Evolutionary conservation across 2,113 vertebrate genomes (phyloP), one percentile per base, ranked within the genome.

Genomic region (Balaenoptera acutorostrata): DNA sequence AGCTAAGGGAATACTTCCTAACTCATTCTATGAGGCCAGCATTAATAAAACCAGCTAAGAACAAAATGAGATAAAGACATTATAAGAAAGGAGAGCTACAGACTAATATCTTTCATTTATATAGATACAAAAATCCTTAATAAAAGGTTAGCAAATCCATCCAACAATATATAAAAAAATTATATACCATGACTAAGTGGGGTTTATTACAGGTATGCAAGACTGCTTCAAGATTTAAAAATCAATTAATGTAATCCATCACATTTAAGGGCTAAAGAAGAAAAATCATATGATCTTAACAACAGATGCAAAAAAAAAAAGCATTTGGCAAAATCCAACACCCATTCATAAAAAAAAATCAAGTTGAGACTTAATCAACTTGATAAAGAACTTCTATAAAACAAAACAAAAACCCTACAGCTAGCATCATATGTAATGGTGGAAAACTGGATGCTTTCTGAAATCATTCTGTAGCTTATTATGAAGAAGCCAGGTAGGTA

Each of bases 61-160:
- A 44, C 8, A 93, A 94, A 92, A 83, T 27, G 29, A 95, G 57
- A 74, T 85, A 66, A 63, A 89, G 14, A 36, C 17, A 91, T 71
- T 90, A 8, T 72, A 84, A 74, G 33, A 93, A 93, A 82, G 25
- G 74, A 21, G 49, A 77, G 18, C 44, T 49, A 68, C 0, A 96
- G 23, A 90, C 36, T 31, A 68, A n/a, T 21, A n/a, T 46, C 23
- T 61, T 74, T 68, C 18, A 36, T 81, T 52, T 85, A 74, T 20
- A 95, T 20, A 88, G 46, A 36, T 57, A 49, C 17, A 80, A 93
- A 93, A 86, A 52, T 74, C 25, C 31, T 55, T 52, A 86, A n/a
- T n/a, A 92, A 95, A 96, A 93, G 49, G 18, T 78, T 71, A 49
- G 75, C 31, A 91, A 94, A 59, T 92, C 46, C 78, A 96, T 80